A percentile compares a stretch with the other conserved stretches of the same genome.
Conservation (phyloP, 2,113 vertebrate genomes). For the Eretmochelys imbricata region DNA sequence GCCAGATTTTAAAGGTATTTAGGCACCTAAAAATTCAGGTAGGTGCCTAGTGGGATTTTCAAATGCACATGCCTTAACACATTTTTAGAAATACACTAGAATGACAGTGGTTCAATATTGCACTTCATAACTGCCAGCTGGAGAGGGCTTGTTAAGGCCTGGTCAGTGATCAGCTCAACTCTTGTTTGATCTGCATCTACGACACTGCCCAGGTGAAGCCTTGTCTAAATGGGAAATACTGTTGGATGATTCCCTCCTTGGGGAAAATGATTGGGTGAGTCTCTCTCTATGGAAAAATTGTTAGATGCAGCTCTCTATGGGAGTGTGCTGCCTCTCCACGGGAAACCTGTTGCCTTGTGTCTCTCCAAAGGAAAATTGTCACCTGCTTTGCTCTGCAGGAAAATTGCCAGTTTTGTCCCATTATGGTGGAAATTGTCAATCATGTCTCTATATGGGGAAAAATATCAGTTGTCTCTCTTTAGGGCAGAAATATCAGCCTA, state of each 20-base stretch:
- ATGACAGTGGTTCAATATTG: no score
- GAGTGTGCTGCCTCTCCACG: constrained; percentile 40
- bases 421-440: constrained; percentile 24
- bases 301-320: constrained; percentile 46
- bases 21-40: no score
- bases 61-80: not conserved
- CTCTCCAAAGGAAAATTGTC: constrained; percentile 58
- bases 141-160: not conserved
- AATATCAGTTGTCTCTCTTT: constrained; percentile 16
- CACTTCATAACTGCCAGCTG: not conserved
- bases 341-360: constrained; percentile 45
- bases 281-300: constrained; percentile 29
- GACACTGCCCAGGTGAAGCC: no score
- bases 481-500: not conserved
- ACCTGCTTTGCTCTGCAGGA: constrained; percentile 47
- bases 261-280: constrained; percentile 20
- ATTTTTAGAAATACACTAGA: no score
- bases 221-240: not conserved
- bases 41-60: no score
- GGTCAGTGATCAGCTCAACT: no score
- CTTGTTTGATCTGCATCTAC: no score
- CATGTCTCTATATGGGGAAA: not conserved
- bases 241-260: constrained; percentile 15
- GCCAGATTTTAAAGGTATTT: no score
- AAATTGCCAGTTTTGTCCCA: constrained; percentile 49